These are phyloP conservation scores for Antheraea mylitta DNA, from an alignment of 1,140 invertebrate genomes.

Conservation along the genomic window DNA sequence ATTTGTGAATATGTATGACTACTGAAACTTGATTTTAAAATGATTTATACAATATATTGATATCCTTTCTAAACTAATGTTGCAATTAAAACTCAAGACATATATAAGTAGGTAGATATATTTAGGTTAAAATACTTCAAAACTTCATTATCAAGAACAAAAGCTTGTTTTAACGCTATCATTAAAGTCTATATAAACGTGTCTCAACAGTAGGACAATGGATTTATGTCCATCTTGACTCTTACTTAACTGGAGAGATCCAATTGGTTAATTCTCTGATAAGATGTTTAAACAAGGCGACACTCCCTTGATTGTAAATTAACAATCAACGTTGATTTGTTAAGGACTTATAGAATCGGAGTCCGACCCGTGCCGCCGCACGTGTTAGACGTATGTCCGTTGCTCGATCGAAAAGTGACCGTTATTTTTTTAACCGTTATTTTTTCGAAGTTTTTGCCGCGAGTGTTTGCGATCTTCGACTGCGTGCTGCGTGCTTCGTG, in stretches of 20 bases:
- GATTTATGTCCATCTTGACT: neutral
- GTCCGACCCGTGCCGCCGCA: no score
- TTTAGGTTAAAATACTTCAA: neutral
- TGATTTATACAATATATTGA: no score
- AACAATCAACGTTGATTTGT: neutral
- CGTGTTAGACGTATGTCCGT: no score
- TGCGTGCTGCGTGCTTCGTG: no score
- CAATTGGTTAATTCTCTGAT: neutral
- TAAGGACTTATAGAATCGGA: neutral
- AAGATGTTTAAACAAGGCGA: neutral
- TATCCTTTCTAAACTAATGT: no score
- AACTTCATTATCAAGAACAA: conserved; percentile 1
- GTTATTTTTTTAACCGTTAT: no score
- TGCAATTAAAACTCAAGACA: neutral
- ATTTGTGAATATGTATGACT: no score
- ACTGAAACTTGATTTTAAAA: no score
- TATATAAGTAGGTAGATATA: neutral
- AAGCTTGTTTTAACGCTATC: neutral
- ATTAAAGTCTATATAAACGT: neutral
- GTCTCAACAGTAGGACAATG: neutral
- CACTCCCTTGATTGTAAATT: neutral
- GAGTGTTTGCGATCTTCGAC: no score
- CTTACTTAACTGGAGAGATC: neutral
- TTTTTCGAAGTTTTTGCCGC: no score
- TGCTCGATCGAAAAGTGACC: no score